Evolutionary conservation across 2,113 vertebrate species (phyloP), one percentile per base, ranked within the genome.

Genomic region (Anseranas semipalmata): DNA sequence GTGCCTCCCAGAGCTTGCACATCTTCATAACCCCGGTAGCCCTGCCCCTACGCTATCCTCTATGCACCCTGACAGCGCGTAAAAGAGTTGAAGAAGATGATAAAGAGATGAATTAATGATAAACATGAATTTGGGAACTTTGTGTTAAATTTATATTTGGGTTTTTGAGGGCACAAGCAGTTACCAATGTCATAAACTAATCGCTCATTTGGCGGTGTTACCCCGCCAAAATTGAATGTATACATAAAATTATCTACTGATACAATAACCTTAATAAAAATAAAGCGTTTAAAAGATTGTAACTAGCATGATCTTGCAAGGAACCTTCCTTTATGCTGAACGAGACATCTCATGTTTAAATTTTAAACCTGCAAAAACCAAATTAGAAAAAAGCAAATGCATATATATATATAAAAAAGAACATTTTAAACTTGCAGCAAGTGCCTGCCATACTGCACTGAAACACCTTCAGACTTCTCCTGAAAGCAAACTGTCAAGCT

Each of bases 401-500:
- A 58, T 16, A 27, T 56, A 1, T n/a, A n/a, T n/a, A n/a, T n/a
- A 5, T 50, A n/a, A 27, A 8, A 58, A 63, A 45, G 20, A 83
- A 22, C 2, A 25, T 33, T 71, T 91, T 48, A 86, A 91, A 45
- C 6, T 59, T 4, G 1, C 8, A 78, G 59, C 46, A 74, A 74
- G 15, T 46, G n/a, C 5, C 63, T 58, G 55, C 41, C 33, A 58
- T 12, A 30, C 12, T 43, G n/a, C 1, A 3, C 94, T 48, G 17
- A 80, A 92, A 21, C 35, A 76, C 8, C 45, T 82, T 89, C 48
- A 84, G 58, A 62, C n/a, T 68, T 77, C 14, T 89, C 14, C 66
- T 75, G 32, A 63, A 90, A 77, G 27, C 48, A 94, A 77, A 85
- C 2, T 35, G 27, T 94, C 87, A 90, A 92, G 83, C 79, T 95